Base-by-base conservation (phyloP, 2,113 vertebrate genomes). In the Anarhynchus alexandrinus region DNA sequence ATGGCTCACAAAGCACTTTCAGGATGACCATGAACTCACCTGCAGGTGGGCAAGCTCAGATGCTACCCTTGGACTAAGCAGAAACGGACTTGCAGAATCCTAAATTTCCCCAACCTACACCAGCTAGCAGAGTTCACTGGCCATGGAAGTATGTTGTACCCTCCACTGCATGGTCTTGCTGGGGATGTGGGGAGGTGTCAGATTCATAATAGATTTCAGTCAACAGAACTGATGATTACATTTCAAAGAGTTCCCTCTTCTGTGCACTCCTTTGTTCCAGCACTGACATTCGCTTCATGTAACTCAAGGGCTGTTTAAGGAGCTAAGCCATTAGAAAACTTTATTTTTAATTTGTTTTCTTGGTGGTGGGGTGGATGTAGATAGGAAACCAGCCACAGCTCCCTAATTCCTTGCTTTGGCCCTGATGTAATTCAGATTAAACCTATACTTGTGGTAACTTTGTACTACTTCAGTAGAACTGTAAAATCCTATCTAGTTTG, bases 161-260 rank as follows among this genome's bases (percentile, higher is more conserved):
- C 5, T 80, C 21, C 26, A 67, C 62, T 76, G 17, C 4, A 5
- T 23, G 9, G 29, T 62, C 47, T 71, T n/a, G 25, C 2, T 38
- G 13, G 1, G 21, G 16, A 0, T 5, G 2, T 23, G 16, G 7
- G 20, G 7, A 6, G 7, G 17, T 47, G 15, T 47, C 42, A 78
- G 34, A 36, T n/a, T 29, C 25, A 20, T 36, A 71, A 61, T 4
- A 59, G 16, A 42, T 42, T 73, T 78, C n/a, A 67, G 11, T 38
- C 30, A 78, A 12, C 7, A 71, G 34, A 93, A 59, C 5, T 22
- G 29, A 51, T 36, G 5, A 51, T 59, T 42, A 22, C 5, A 12
- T 38, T 84, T 61, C 17, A 78, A 74, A 76, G 67, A 88, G 23
- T 40, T 18, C 49, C 15, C 20, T 64, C 49, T 55, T 15, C 47